A percentile compares a stretch with the other conserved stretches of the same genome.
phyloP scores from a whole-genome alignment of 2,797 vertebrate genomes.

The Sciurus carolinensis region DNA sequence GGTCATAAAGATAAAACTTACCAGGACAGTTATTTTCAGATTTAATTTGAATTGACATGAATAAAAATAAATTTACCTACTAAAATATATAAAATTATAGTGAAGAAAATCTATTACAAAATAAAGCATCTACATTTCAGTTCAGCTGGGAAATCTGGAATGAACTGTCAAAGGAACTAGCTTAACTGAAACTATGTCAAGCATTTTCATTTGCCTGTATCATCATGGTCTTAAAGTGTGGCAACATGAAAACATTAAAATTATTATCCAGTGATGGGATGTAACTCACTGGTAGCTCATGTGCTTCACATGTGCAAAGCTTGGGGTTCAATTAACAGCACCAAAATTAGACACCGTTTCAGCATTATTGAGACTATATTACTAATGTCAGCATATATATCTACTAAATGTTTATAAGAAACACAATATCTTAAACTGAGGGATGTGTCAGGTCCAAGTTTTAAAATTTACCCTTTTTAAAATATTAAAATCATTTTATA shows the following conservation, averaged over 20 bases:
- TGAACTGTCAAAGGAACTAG: not conserved
- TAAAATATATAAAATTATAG: not conserved
- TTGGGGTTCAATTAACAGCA: not conserved
- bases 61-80: not conserved
- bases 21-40: too few species aligned
- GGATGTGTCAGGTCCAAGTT: not conserved
- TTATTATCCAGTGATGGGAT: not conserved
- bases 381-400: too few species aligned
- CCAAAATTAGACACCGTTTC: not conserved
- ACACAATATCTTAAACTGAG: not conserved
- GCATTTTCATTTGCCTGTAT: not conserved
- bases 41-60: too few species aligned
- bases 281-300: not conserved
- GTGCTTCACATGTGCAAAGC: too few species aligned
- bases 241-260: conserved; percentile 16
- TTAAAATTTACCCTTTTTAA: not conserved
- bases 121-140: not conserved
- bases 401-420: not conserved
- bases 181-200: not conserved
- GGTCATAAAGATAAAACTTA: too few species aligned
- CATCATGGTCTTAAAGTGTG: not conserved
- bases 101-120: not conserved
- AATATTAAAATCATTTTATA: not conserved
- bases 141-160: not conserved
- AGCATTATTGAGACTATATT: not conserved